Conservation (phyloP, 2,797 vertebrate species). For the Menidia menidia region DNA sequence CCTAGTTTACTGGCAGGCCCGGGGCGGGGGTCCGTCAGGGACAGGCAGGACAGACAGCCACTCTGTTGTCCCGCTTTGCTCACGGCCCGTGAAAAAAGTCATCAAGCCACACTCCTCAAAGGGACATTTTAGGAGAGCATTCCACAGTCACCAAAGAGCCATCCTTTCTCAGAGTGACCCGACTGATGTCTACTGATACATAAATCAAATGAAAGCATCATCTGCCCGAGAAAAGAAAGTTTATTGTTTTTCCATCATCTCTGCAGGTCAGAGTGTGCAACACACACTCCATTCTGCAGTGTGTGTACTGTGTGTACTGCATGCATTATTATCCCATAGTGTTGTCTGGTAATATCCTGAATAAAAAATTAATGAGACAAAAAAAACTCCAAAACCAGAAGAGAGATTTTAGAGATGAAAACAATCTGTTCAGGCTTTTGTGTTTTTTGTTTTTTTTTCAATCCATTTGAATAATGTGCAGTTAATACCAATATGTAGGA, state of each 20-base stretch:
- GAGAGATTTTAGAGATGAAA: neutral
- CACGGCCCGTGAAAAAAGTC: conserved; percentile 2
- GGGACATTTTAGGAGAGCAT: neutral
- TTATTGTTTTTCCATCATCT: too few species aligned
- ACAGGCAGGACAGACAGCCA: conserved; percentile 24
- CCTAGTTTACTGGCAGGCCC: conserved; percentile 38
- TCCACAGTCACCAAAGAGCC: neutral
- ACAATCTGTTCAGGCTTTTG: neutral
- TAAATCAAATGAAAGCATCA: neutral
- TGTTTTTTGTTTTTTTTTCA: neutral
- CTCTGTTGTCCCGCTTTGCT: conserved; percentile 21
- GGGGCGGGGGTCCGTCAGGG: conserved; percentile 4
- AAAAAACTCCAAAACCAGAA: neutral
- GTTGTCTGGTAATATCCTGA: too few species aligned
- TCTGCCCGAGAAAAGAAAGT: neutral
- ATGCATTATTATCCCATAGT: too few species aligned
- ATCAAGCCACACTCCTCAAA: neutral
- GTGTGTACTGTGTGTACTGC: too few species aligned
- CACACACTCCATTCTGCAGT: too few species aligned
- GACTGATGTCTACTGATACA: neutral
- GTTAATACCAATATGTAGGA: conserved; percentile 24
- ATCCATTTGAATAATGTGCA: conserved; percentile 18
- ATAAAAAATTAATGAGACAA: neutral
- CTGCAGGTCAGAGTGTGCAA: too few species aligned
- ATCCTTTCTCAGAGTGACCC: neutral